Evolutionary conservation across 2,113 vertebrate species (phyloP).

Genomic region (Psilopsiagon aurifrons): DNA sequence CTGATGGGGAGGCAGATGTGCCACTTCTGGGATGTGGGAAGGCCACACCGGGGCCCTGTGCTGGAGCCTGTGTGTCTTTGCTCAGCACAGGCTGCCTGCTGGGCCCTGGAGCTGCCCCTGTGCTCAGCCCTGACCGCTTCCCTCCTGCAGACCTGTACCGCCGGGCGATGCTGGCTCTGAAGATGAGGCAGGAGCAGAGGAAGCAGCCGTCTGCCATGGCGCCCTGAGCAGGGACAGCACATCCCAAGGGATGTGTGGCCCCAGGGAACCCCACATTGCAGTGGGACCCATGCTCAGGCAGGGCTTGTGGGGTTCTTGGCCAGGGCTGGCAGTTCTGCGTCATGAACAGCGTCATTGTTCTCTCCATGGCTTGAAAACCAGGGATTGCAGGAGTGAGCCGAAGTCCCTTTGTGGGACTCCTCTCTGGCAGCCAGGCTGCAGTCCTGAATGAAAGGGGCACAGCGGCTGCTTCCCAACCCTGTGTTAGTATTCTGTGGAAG

Average conservation of each 20-base stretch:
- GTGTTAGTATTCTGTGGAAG: background rate
- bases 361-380: background rate
- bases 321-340: background rate
- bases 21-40: background rate
- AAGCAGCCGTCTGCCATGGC: background rate
- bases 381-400: background rate
- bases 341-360: background rate
- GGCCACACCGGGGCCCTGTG: rapidly evolving
- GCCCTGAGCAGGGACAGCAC: slow-evolving; percentile 19
- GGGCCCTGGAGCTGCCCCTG: background rate
- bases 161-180: slow-evolving; percentile 86
- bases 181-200: slow-evolving; percentile 81
- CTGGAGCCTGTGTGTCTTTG: background rate
- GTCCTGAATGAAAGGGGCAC: background rate
- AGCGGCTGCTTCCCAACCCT: background rate
- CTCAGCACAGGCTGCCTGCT: background rate
- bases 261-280: background rate
- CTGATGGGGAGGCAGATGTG: background rate
- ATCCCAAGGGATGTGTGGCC: background rate
- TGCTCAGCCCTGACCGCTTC: background rate
- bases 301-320: background rate
- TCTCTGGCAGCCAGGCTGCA: background rate
- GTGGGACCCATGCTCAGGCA: rapidly evolving
- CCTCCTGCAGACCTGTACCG: slow-evolving; percentile 82
- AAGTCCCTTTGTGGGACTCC: background rate